Percentiles rank a stretch among this genome's conserved stretches.
These are phyloP conservation scores for Vollenhovia emeryi DNA, from an alignment of 1,140 invertebrate species.

Conservation along the genomic window DNA sequence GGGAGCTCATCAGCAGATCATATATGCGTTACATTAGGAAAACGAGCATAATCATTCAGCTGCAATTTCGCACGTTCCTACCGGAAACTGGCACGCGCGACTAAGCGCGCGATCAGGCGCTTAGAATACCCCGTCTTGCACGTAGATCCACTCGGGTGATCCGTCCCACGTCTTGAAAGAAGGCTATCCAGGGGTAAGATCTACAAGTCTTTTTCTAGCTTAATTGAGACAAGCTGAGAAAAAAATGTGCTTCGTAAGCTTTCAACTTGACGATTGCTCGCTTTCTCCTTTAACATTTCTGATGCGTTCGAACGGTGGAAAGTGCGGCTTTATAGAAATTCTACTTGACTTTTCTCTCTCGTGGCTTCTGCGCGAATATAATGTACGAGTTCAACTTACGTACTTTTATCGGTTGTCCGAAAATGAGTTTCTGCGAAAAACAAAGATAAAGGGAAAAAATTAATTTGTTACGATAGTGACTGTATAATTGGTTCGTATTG, in stretches of 20 bases:
- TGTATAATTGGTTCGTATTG: background rate
- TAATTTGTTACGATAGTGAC: background rate
- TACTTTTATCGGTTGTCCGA: background rate
- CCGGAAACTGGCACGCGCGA: background rate
- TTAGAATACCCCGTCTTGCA: background rate
- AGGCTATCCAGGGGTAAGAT: constrained; percentile 41
- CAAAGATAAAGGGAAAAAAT: background rate
- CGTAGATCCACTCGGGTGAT: constrained; percentile 10
- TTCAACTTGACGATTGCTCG: background rate
- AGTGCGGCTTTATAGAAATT: background rate
- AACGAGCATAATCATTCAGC: constrained; percentile 85
- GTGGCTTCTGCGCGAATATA: no score
- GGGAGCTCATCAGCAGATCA: constrained; percentile 40
- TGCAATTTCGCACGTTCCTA: constrained; percentile 86
- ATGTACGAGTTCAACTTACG: background rate
- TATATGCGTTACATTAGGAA: constrained; percentile 85
- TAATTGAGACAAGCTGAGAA: background rate
- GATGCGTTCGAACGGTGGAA: background rate
- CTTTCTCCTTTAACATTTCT: constrained; percentile 1
- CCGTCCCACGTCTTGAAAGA: constrained; percentile 33
- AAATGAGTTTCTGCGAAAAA: background rate
- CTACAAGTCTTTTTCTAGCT: background rate
- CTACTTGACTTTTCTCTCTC: background rate
- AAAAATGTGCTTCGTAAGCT: background rate
- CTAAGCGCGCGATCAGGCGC: background rate